Percentiles rank a stretch among this genome's conserved stretches.
phyloP scores from a whole-genome alignment of 2,797 vertebrate genomes.

The Sebastes itinus region DNA sequence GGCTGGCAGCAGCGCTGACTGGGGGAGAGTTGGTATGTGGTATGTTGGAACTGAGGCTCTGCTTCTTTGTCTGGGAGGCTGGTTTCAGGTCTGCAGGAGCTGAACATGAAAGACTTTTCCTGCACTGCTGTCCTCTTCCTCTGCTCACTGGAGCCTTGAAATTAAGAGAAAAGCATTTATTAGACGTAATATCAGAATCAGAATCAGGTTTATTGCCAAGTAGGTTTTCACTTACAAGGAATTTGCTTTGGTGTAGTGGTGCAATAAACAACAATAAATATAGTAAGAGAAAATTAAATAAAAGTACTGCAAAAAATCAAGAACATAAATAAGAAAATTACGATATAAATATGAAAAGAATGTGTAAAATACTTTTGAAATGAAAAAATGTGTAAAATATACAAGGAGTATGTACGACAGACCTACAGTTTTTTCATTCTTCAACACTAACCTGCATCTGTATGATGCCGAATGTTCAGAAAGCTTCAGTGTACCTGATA shows the following conservation, averaged over 20 bases:
- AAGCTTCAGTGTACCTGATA: conserved; percentile 61
- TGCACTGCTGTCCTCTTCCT: conserved; percentile 56
- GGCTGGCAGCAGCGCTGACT: not conserved
- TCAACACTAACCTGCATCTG: not conserved
- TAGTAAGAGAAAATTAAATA: not conserved
- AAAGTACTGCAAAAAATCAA: too few relatives aligned
- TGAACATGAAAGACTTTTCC: conserved; percentile 40
- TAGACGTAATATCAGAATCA: not conserved
- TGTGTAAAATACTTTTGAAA: too few relatives aligned
- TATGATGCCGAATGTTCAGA: not conserved
- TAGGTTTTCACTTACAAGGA: not conserved
- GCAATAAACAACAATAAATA: not conserved
- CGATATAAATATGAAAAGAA: not conserved
- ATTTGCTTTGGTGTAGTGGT: too few relatives aligned
- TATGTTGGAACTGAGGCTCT: not conserved
- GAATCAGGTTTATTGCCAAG: not conserved
- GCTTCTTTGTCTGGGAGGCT: conserved; percentile 28
- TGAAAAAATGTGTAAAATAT: not conserved
- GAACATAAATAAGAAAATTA: too few relatives aligned
- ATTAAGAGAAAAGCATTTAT: not conserved
- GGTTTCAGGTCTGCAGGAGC: conserved; percentile 16
- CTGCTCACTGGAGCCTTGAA: conserved; percentile 56
- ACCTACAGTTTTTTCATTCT: not conserved
- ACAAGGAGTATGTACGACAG: not conserved
- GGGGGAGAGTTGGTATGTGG: conserved; percentile 2